A percentile compares a stretch with the other conserved stretches of the same genome.
phyloP scores from a whole-genome alignment of 2,888 invertebrate genomes.

The Spicauda simplicius region DNA sequence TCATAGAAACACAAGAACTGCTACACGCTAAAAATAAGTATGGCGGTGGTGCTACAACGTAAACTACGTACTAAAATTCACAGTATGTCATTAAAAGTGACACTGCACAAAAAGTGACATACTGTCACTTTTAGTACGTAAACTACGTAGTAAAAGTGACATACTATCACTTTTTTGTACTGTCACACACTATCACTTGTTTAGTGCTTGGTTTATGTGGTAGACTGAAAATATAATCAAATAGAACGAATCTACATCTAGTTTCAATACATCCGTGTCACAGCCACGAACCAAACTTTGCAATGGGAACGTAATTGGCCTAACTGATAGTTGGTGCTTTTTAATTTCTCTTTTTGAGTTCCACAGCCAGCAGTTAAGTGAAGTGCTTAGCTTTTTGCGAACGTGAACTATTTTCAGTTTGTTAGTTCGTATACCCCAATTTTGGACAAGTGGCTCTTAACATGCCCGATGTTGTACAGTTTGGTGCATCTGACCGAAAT shows the following conservation, averaged over 20 bases:
- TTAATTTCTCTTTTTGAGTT: constrained; percentile 34
- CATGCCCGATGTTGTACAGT: constrained; percentile 2
- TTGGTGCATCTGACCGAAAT: constrained; percentile 12
- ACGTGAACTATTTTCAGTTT: constrained; percentile 31
- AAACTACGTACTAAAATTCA: too few relatives aligned
- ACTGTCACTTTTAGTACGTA: too few relatives aligned
- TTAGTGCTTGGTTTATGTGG: too few relatives aligned
- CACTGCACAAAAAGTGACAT: too few relatives aligned
- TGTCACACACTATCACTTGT: too few relatives aligned
- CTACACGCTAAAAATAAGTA: too few relatives aligned
- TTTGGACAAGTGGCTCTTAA: constrained; percentile 9
- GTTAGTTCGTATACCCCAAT: constrained; percentile 32
- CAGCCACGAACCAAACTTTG: constrained; percentile 24
- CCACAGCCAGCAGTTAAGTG: constrained; percentile 28
- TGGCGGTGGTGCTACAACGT: too few relatives aligned
- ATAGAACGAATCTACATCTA: neutral
- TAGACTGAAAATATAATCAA: too few relatives aligned
- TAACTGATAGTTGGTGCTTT: constrained; percentile 36
- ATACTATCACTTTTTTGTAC: too few relatives aligned
- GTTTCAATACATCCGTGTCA: neutral
- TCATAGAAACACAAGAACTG: too few relatives aligned
- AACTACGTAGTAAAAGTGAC: too few relatives aligned
- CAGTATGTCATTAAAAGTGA: too few relatives aligned
- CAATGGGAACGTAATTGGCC: constrained; percentile 36
- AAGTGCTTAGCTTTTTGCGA: constrained; percentile 34